These are phyloP conservation scores for Trididemnum nubilum DNA, from an alignment of 23 tunicate species.

Conservation along the genomic window DNA sequence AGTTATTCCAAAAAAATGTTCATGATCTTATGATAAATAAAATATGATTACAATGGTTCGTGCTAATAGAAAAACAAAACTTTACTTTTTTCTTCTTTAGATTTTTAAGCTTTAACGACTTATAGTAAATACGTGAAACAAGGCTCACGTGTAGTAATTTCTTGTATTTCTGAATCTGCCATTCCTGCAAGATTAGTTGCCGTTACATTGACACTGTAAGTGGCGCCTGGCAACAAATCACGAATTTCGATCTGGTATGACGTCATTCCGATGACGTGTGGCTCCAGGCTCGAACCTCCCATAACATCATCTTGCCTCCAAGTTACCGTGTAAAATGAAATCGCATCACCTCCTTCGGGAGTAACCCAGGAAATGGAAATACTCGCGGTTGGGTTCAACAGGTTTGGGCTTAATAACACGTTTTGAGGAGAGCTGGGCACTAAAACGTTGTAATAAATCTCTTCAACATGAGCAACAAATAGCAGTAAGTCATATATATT, in stretches of 20 bases:
- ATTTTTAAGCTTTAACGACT: too few species aligned
- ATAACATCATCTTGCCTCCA: not conserved
- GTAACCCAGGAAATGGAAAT: not conserved
- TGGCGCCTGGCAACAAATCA: not conserved
- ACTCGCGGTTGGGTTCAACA: not conserved
- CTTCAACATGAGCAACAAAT: too few species aligned
- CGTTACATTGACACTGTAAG: not conserved
- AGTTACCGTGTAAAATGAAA: not conserved
- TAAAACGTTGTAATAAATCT: too few species aligned
- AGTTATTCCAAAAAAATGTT: not conserved
- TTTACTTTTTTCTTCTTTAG: not conserved
- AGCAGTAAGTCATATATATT: too few species aligned
- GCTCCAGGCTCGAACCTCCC: not conserved
- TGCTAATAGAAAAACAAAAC: not conserved
- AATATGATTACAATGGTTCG: too few species aligned
- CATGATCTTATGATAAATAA: too few species aligned
- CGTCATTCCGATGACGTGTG: not conserved
- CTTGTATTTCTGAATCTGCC: not conserved
- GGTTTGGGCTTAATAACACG: not conserved
- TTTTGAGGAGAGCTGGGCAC: not conserved
- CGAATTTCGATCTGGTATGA: not conserved
- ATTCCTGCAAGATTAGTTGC: not conserved
- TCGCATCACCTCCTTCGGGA: not conserved
- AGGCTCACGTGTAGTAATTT: not conserved
- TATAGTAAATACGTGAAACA: too few species aligned